Evolutionary conservation across 1,140 invertebrate genomes (phyloP).

Genomic region (Zaprionus kolodkinae): DNA sequence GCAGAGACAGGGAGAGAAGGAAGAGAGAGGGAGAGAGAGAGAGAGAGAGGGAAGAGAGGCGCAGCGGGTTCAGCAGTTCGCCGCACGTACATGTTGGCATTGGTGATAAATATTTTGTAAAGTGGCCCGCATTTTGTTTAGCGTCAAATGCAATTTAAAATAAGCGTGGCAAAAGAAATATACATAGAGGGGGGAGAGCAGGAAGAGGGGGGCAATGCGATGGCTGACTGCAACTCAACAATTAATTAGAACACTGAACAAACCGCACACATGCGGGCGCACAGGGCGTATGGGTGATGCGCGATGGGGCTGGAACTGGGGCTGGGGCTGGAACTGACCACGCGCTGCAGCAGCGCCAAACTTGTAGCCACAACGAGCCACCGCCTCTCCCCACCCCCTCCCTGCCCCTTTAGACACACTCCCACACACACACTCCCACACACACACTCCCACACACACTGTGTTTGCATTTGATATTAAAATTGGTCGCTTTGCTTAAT

Average conservation of each 20-base stretch:
- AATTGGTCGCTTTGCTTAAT: slow-evolving; percentile 37
- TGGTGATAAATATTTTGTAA: slow-evolving; percentile 54
- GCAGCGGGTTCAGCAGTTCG: slow-evolving; percentile 14
- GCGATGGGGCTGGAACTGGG: background rate
- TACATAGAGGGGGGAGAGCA: background rate
- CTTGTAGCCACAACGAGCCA: background rate
- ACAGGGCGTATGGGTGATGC: background rate
- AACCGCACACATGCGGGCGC: slow-evolving; percentile 23
- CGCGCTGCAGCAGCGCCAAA: slow-evolving; percentile 3
- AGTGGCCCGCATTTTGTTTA: slow-evolving; percentile 54
- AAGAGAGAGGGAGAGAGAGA: background rate
- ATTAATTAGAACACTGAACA: slow-evolving; percentile 52
- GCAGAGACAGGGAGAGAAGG: background rate
- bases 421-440: too few species aligned
- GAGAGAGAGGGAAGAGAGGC: background rate
- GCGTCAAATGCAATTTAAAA: slow-evolving; percentile 51
- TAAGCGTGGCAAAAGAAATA: slow-evolving; percentile 21
- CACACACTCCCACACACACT: background rate
- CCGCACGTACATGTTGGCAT: slow-evolving; percentile 27
- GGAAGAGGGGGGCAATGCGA: background rate
- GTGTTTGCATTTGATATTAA: slow-evolving; percentile 41
- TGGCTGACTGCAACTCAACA: slow-evolving; percentile 35
- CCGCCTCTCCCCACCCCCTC: background rate
- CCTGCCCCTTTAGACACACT: background rate
- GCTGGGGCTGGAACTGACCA: background rate